Conservation (phyloP, 2,113 vertebrate genomes). For the Ciconia boyciana region DNA sequence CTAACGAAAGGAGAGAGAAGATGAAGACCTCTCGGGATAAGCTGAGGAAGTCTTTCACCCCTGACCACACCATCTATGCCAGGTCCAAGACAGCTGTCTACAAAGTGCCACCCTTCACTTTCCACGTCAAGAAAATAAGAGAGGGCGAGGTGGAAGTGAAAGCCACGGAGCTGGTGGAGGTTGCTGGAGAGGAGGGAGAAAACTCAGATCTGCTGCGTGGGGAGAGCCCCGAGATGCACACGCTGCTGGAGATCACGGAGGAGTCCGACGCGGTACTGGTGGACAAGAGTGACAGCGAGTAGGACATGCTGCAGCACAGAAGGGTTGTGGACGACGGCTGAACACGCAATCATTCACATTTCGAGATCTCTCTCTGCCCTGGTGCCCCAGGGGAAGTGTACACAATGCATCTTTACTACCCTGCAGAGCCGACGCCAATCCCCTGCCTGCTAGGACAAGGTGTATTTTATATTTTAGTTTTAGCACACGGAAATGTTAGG, state of each 20-base stretch:
- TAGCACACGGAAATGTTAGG: conserved; percentile 22
- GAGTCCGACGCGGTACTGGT: conserved; percentile 84
- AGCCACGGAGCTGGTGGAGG: conserved; percentile 87
- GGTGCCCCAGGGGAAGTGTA: not conserved
- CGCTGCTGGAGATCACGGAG: conserved; percentile 87
- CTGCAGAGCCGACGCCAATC: not conserved
- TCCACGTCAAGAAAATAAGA: conserved; percentile 96
- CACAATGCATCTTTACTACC: not conserved
- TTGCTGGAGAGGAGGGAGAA: conserved; percentile 78
- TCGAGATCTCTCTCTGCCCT: conserved; percentile 36
- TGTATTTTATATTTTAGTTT: conserved; percentile 62
- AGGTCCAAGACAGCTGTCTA: conserved; percentile 92
- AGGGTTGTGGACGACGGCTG: not conserved
- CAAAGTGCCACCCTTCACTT: conserved; percentile 97
- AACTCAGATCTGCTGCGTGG: conserved; percentile 84
- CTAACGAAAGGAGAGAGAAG: conserved; percentile 87
- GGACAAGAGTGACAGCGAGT: conserved; percentile 85
- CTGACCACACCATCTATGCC: conserved; percentile 85
- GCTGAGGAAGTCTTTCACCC: conserved; percentile 92
- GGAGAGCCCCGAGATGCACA: conserved; percentile 84
- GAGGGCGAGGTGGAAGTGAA: conserved; percentile 87
- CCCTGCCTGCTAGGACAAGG: conserved; percentile 37
- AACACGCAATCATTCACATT: conserved; percentile 39
- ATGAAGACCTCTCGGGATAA: conserved; percentile 90
- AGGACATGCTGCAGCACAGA: not conserved